Percentiles rank a stretch among this genome's conserved stretches.
Conservation (phyloP, 2,797 vertebrate genomes). For the Sebastes nivosus region DNA sequence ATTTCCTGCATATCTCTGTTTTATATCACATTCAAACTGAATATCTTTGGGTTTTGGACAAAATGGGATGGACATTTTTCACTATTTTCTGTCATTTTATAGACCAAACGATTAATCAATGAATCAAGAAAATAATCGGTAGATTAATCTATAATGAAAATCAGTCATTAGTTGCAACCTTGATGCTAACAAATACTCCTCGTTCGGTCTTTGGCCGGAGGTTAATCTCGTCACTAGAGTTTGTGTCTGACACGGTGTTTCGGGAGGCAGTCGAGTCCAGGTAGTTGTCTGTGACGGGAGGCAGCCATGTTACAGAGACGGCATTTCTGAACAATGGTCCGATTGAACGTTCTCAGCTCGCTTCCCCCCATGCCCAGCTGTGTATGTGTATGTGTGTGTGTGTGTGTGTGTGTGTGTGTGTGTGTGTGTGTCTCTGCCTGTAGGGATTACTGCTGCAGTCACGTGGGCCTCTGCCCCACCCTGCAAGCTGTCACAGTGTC, state of each 20-base stretch:
- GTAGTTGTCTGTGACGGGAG: slow-evolving; percentile 33
- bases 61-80: too few relatives aligned
- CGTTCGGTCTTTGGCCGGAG: not conserved
- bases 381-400: slow-evolving; percentile 70
- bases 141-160: not conserved
- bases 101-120: too few relatives aligned
- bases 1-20: too few relatives aligned
- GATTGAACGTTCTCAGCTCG: slow-evolving; percentile 69
- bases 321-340: slow-evolving; percentile 83
- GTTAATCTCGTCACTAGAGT: not conserved
- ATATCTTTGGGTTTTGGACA: too few relatives aligned
- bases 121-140: too few relatives aligned
- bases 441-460: slow-evolving; percentile 86
- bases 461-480: slow-evolving; percentile 84
- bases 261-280: not conserved
- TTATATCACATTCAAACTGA: too few relatives aligned
- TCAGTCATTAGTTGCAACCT: not conserved
- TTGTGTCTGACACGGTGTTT: not conserved
- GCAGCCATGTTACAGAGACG: slow-evolving; percentile 68
- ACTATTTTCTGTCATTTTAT: too few relatives aligned
- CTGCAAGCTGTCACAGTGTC: slow-evolving; percentile 85
- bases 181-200: not conserved
- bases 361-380: slow-evolving; percentile 80
- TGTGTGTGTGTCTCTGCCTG: slow-evolving; percentile 49
- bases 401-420: slow-evolving; percentile 43